phyloP scores from a whole-genome alignment of 64 coral and sea anemone species.

The Montipora foliosa region DNA sequence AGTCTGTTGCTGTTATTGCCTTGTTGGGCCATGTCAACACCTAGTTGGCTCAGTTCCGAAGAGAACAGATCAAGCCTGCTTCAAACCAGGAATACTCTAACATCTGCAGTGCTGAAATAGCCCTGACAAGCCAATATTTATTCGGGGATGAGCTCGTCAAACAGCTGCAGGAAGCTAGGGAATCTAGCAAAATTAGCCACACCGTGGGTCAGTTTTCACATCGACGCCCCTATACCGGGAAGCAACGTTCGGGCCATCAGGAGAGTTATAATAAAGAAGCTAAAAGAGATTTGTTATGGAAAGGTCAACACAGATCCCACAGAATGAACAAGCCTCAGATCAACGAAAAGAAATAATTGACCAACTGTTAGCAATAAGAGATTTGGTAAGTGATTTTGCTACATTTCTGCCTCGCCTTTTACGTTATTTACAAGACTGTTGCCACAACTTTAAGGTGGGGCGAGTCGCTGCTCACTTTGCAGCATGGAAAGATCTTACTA shows the following conservation, averaged over 20 bases:
- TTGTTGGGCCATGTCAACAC: conserved; percentile 6
- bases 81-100: background rate
- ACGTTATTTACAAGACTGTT: background rate
- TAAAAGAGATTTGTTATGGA: background rate
- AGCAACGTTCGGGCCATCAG: too few species aligned
- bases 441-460: too few species aligned
- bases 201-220: too few species aligned
- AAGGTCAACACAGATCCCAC: background rate
- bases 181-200: background rate
- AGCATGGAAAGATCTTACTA: too few species aligned
- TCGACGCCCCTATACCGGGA: too few species aligned
- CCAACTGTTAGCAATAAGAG: conserved; percentile 2
- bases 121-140: conserved; percentile 47
- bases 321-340: conserved; percentile 34
- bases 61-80: conserved; percentile 55
- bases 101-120: conserved; percentile 9
- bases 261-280: conserved; percentile 4
- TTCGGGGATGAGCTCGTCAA: conserved; percentile 24
- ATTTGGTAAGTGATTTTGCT: conserved; percentile 38
- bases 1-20: too few species aligned
- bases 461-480: too few species aligned
- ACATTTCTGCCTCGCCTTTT: conserved; percentile 6
- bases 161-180: background rate
- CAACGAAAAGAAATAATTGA: conserved; percentile 45
- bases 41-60: conserved; percentile 12